A percentile compares a stretch with the other conserved stretches of the same genome.
phyloP scores from a whole-genome alignment of 1,140 invertebrate genomes.

The Dysdera silvatica region DNA sequence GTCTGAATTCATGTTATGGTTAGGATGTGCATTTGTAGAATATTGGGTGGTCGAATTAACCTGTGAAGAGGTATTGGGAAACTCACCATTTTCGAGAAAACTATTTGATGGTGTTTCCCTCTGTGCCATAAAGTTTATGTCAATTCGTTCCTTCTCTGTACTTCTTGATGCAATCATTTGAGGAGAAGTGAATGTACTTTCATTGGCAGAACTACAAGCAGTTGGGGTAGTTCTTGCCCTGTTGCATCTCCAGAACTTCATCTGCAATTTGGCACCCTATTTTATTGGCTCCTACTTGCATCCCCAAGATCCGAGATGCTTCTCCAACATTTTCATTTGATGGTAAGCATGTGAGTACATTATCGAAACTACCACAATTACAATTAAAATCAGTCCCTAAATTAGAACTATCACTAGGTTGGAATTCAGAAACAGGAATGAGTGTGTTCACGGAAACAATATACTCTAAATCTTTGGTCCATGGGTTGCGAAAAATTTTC shows the following conservation, averaged over 20 bases:
- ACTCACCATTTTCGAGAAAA: too few species aligned
- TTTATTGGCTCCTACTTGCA: slow-evolving; percentile 39
- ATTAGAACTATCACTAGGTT: slow-evolving; percentile 24
- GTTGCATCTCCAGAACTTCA: slow-evolving; percentile 39
- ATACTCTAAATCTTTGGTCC: slow-evolving; percentile 85
- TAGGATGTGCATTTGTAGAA: too few species aligned
- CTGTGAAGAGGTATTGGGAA: too few species aligned
- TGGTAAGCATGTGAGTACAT: slow-evolving; percentile 21
- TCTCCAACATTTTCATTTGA: slow-evolving; percentile 14
- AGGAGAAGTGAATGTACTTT: background rate
- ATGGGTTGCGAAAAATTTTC: slow-evolving; percentile 80
- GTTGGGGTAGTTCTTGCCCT: background rate
- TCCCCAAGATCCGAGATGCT: slow-evolving; percentile 12
- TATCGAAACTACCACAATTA: slow-evolving; percentile 30
- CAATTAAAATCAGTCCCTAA: slow-evolving; percentile 10
- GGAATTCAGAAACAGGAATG: slow-evolving; percentile 44
- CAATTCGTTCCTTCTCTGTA: too few species aligned
- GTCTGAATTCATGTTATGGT: too few species aligned
- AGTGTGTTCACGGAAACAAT: slow-evolving; percentile 75
- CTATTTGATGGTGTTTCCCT: too few species aligned
- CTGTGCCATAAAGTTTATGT: too few species aligned
- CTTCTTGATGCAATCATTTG: too few species aligned
- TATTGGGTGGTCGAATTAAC: too few species aligned
- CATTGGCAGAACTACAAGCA: too few species aligned
- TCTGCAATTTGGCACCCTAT: slow-evolving; percentile 44